Percentiles rank a stretch among this genome's conserved stretches.
These are phyloP conservation scores for Gastrophryne carolinensis DNA, from an alignment of 2,797 vertebrate species.

Conservation along the genomic window DNA sequence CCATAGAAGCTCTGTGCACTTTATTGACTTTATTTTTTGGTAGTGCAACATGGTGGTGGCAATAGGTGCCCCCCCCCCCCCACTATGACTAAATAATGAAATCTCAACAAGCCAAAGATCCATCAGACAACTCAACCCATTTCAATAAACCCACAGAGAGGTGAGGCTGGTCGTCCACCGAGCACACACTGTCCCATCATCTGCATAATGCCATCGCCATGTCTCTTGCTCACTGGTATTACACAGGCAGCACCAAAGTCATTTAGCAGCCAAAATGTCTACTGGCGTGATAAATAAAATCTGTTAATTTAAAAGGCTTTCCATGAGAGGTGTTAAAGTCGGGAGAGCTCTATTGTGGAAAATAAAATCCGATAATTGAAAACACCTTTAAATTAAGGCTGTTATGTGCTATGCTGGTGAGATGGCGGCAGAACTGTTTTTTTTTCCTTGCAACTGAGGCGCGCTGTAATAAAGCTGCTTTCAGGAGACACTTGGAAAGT, in stretches of 20 bases:
- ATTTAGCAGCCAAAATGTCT: slow-evolving; percentile 56
- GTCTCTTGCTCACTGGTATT: slow-evolving; percentile 46
- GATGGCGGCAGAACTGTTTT: slow-evolving; percentile 4
- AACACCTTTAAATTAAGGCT: slow-evolving; percentile 58
- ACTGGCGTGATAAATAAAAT: slow-evolving; percentile 69
- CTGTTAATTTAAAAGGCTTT: slow-evolving; percentile 73
- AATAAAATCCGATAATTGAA: slow-evolving; percentile 73
- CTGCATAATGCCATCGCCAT: slow-evolving; percentile 52
- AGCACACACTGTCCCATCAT: background rate
- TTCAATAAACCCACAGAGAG: background rate
- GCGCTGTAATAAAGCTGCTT: background rate
- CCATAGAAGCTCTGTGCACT: no score
- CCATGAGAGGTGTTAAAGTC: slow-evolving; percentile 61
- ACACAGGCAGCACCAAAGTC: slow-evolving; percentile 53
- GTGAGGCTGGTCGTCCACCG: background rate
- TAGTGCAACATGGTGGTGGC: no score
- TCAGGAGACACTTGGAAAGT: slow-evolving; percentile 3
- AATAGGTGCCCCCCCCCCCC: no score
- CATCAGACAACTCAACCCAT: no score
- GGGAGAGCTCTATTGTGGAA: slow-evolving; percentile 61
- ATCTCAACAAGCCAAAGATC: no score
- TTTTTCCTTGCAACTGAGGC: background rate
- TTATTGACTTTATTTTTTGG: no score
- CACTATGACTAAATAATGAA: no score
- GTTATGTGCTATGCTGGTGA: slow-evolving; percentile 53